Evolutionary conservation across 2,888 invertebrate species (phyloP), one percentile per base, ranked within the genome.

Genomic region (Dexiosoma caninum): DNA sequence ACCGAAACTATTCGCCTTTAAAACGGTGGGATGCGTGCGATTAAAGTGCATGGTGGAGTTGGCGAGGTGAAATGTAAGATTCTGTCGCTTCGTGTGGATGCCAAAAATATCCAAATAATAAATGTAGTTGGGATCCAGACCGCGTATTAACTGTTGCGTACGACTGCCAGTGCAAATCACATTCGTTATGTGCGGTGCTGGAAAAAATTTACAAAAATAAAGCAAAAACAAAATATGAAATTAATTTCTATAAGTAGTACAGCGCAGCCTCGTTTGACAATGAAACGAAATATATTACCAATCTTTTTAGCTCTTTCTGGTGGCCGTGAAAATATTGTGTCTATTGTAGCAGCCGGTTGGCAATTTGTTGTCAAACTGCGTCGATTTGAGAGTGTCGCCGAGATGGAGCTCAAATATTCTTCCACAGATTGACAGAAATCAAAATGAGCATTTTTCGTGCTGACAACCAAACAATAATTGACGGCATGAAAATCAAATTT

Each of bases 1-100:
- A 1, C 87, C 88, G 1, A 91, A 87, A 79, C 88, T 90, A 59
- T 92, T 92, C 80, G 92, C 92, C 55, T 91, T 90, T 19, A 92
- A 85, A 1, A 85, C 77, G 12, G 85, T 83, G 0, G 90, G 90
- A 72, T 89, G 90, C 0, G 91, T 88, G 14, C 89, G 86, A 81
- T 89, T 90, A 75, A 90, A 90, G 82, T 86, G 87, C 59, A 88
- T 86, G 35, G 84, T 84, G 5, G 83, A 86, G 55, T 86, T 86
- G 67, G 86, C 88, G 71, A 90, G 83, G 16, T 86, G 86, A 75
- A 89, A 85, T 16, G 89, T 89, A 9, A 90, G 85, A 78, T 90
- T 90, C 83, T 88, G 88, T 0, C 88, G 85, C 9, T 86, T 86
- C 21, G 89, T 89, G 59, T 90, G 90, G 5, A 90, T 86, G 0